These are phyloP conservation scores for Atherix ibis DNA, from an alignment of 2,888 invertebrate genomes.

Conservation along the genomic window DNA sequence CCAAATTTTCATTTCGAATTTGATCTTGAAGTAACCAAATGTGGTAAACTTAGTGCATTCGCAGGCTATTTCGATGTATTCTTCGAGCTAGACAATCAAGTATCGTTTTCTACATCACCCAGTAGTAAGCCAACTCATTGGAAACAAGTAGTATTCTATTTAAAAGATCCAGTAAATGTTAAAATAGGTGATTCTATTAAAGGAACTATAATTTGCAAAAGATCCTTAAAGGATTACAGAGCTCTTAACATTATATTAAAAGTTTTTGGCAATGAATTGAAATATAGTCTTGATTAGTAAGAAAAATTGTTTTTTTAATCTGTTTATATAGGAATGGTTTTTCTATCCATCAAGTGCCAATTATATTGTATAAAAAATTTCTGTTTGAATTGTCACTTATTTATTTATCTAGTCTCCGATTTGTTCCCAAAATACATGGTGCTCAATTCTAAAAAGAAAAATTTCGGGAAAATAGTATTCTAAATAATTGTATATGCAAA, in stretches of 20 bases:
- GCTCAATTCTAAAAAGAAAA: no score
- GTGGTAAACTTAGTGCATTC: slow-evolving; percentile 59
- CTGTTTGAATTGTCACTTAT: no score
- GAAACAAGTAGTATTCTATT: slow-evolving; percentile 69
- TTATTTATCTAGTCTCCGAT: no score
- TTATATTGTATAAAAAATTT: no score
- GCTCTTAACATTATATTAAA: slow-evolving; percentile 55
- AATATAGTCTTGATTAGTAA: slow-evolving; percentile 44
- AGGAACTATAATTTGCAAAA: slow-evolving; percentile 57
- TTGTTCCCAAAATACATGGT: no score
- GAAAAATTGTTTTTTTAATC: background rate
- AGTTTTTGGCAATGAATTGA: slow-evolving; percentile 42
- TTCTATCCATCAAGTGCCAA: no score
- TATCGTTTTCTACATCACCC: slow-evolving; percentile 55
- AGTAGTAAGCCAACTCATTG: slow-evolving; percentile 53
- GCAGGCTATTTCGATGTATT: slow-evolving; percentile 85
- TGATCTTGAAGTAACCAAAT: slow-evolving; percentile 42
- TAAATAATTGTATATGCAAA: no score
- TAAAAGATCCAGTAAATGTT: slow-evolving; percentile 55
- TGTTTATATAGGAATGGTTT: no score
- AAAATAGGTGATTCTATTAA: slow-evolving; percentile 45
- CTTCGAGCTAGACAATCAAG: slow-evolving; percentile 49
- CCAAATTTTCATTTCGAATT: slow-evolving; percentile 60
- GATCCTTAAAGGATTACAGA: slow-evolving; percentile 57
- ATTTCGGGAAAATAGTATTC: no score